These are phyloP conservation scores for Troilus luridus DNA, from an alignment of 2,888 invertebrate species.

Conservation along the genomic window DNA sequence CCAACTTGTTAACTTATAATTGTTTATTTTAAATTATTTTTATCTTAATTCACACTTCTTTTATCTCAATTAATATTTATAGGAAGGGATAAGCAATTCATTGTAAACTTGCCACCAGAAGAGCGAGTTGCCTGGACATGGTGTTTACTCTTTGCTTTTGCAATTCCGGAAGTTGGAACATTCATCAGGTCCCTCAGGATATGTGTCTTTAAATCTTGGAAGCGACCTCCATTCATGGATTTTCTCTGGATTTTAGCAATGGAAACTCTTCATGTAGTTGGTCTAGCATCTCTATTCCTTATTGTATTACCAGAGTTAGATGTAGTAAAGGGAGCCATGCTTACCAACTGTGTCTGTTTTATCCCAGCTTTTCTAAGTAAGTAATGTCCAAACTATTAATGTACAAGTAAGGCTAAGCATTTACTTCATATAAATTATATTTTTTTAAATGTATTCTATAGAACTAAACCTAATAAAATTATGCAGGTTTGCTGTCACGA, in stretches of 20 bases:
- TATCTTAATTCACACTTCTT: neutral
- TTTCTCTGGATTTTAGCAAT: conserved; percentile 82
- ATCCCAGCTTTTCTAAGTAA: conserved; percentile 79
- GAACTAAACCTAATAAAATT: neutral
- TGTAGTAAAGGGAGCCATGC: conserved; percentile 94
- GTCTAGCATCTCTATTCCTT: conserved; percentile 89
- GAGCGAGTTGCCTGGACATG: conserved; percentile 95
- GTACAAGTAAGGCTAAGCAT: neutral
- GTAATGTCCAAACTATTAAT: conserved; percentile 62
- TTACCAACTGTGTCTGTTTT: conserved; percentile 95
- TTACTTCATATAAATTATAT: neutral
- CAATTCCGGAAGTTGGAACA: conserved; percentile 90
- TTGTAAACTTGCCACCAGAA: conserved; percentile 84
- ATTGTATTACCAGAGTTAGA: conserved; percentile 92
- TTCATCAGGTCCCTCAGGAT: conserved; percentile 88
- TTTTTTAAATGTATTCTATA: neutral
- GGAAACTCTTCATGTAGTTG: conserved; percentile 91
- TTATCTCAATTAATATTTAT: conserved; percentile 62
- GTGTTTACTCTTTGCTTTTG: conserved; percentile 89
- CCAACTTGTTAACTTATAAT: neutral
- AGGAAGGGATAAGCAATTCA: conserved; percentile 90
- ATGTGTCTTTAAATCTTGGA: conserved; percentile 91
- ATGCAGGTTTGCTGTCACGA: conserved; percentile 82
- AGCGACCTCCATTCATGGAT: conserved; percentile 77
- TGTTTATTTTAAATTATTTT: neutral